These are phyloP conservation scores for Globodera ellingtonae DNA, from an alignment of 1,140 invertebrate genomes.

Conservation along the genomic window DNA sequence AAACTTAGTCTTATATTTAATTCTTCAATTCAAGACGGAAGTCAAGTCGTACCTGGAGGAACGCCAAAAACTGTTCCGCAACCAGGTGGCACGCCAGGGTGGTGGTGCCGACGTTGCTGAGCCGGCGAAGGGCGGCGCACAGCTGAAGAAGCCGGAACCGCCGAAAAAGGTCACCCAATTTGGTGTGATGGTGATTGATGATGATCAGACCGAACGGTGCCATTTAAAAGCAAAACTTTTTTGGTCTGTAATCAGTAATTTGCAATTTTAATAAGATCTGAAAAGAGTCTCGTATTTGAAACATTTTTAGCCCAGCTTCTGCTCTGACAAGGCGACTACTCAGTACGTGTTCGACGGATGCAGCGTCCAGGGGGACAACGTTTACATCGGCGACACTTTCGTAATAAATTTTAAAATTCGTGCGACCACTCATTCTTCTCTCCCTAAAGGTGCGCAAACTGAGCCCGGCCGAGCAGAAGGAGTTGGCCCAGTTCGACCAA, in stretches of 20 bases:
- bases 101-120: background rate
- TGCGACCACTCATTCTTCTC: background rate
- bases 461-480: slow-evolving; percentile 48
- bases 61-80: slow-evolving; percentile 32
- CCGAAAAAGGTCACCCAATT: slow-evolving; percentile 28
- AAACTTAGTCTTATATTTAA: background rate
- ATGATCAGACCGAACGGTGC: no score
- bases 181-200: no score
- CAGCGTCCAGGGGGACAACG: slow-evolving; percentile 59
- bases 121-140: background rate
- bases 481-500: slow-evolving; percentile 52
- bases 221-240: no score
- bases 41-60: slow-evolving; percentile 34
- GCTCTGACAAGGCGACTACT: slow-evolving; percentile 59
- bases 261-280: no score
- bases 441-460: slow-evolving; percentile 51
- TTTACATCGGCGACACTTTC: slow-evolving; percentile 55
- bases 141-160: slow-evolving; percentile 37
- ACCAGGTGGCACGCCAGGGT: slow-evolving; percentile 13
- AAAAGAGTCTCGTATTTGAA: no score
- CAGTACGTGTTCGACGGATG: slow-evolving; percentile 60
- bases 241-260: no score
- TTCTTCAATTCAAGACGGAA: slow-evolving; percentile 9
- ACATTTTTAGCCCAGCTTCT: slow-evolving; percentile 35
- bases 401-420: background rate